Evolutionary conservation across 2,797 vertebrate species (phyloP), one percentile per base, ranked within the genome.

Genomic region (Gymnothorax javanicus): DNA sequence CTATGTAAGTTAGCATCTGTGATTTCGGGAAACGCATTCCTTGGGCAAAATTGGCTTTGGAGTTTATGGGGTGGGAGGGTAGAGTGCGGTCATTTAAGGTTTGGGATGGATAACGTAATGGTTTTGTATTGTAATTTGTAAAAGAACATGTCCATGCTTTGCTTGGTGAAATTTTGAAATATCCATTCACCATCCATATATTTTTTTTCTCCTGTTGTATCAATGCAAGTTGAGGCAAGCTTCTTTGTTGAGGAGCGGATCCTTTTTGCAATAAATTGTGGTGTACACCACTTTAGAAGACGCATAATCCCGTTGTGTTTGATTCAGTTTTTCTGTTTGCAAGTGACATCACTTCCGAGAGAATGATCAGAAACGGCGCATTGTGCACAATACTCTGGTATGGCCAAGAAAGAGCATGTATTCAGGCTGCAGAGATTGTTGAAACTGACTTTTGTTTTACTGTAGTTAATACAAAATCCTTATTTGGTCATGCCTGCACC

Each of bases 181-280:
- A 90, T 90, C 27, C 90, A 25, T 89, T 92, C 87, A 88, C 90
- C 83, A 71, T 86, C 73, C 88, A 73, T 89, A 89, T 43, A 43
- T 56, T 82, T 82, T 82, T 60, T 87, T 71, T 91, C 84, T 89
- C 86, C 89, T 91, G 88, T 89, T 91, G 92, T 94, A 86, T 91
- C 89, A 91, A 91, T 93, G 90, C 87, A 83, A 82, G 85, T 81
- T 86, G 71, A 87, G 75, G 85, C 87, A 64, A 86, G 89, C 86
- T 88, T 91, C 86, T 88, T 20, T 90, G 33, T 60, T 88, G 88
- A 84, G 89, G 85, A 91, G 88, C 85, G 87, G 58, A 90, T 92
- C 93, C 92, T 89, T 91, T 95, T 94, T 93, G 89, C 93, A 96
- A 95, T 93, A 96, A 96, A 96, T 92, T 91, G 91, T 94, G 93